Base-by-base conservation (phyloP, 2,888 invertebrate species). In the Patella ulyssiponensis region DNA sequence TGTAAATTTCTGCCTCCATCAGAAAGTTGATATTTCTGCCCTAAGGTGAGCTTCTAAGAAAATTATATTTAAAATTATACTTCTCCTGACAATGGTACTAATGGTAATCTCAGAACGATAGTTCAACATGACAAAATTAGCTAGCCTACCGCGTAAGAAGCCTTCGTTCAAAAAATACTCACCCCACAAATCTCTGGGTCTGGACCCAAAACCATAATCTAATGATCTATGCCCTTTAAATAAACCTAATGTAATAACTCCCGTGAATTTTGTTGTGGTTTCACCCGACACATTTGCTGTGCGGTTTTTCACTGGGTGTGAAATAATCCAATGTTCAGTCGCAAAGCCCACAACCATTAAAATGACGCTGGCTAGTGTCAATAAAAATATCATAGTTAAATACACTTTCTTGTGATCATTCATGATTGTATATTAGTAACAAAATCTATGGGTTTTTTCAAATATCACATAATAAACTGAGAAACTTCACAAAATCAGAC, bases 171-270 rank as follows among this genome's bases (percentile, higher is more conserved):
- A 95, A 53, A 71, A 20, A 15, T 58, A 75, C 77, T 77, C 80
- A 88, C 88, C 85, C 80, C 75, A 95, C 82, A 97, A 94, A 80
- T 95, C 94, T 88, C 95, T 94, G 76, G 93, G 93, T 88, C 97
- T 94, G 93, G 94, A 94, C 5, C 97, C 97, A 87, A 96, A 95
- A 3, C 95, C 96, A 78, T 94, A 94, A 90, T 97, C 95, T 56
- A 98, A 92, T 85, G 95, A 94, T 90, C 96, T 96, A 82, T 94
- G 94, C 0, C 98, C 98, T 87, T 95, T 95, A 88, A 98, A 96
- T 12, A 98, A 93, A 0, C 98, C 98, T 89, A 97, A 96, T 89
- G 95, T 85, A 17, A 90, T 85, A 64, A 86, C 82, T 15, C 88
- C 90, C 23, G 76, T 77, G 74, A 80, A 83, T 71, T 82, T 85